A percentile compares a stretch with the other conserved stretches of the same genome.
phyloP scores from a whole-genome alignment of 2,113 vertebrate species.

The Rhinolophus ferrumequinum region DNA sequence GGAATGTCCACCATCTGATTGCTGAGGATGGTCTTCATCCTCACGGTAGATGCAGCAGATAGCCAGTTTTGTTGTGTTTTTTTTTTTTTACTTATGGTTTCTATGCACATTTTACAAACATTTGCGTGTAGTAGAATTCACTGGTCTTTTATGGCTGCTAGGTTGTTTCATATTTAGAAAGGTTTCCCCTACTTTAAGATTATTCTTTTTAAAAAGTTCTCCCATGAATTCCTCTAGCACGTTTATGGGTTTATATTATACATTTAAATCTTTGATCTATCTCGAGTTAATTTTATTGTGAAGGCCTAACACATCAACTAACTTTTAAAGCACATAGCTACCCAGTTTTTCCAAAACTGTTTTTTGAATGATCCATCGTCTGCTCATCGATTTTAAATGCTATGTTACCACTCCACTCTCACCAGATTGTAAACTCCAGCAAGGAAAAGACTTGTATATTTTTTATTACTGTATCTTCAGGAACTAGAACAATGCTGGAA shows the following conservation, averaged over 20 bases:
- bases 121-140: background rate
- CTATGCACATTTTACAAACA: background rate
- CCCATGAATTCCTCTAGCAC: background rate
- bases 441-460: background rate
- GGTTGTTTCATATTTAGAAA: constrained; percentile 34
- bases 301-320: background rate
- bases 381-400: background rate
- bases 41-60: too few relatives aligned
- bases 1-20: too few relatives aligned
- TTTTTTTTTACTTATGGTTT: background rate
- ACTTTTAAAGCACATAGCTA: background rate
- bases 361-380: background rate
- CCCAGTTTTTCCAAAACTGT: constrained; percentile 20
- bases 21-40: too few relatives aligned
- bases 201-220: background rate
- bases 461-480: background rate
- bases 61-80: background rate
- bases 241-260: constrained; percentile 29
- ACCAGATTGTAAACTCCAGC: background rate
- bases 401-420: background rate
- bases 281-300: background rate
- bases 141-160: background rate
- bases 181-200: background rate
- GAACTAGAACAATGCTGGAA: background rate
- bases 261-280: constrained; percentile 3